phyloP scores from a whole-genome alignment of 1,140 invertebrate species.

The Drosophila athabasca region DNA sequence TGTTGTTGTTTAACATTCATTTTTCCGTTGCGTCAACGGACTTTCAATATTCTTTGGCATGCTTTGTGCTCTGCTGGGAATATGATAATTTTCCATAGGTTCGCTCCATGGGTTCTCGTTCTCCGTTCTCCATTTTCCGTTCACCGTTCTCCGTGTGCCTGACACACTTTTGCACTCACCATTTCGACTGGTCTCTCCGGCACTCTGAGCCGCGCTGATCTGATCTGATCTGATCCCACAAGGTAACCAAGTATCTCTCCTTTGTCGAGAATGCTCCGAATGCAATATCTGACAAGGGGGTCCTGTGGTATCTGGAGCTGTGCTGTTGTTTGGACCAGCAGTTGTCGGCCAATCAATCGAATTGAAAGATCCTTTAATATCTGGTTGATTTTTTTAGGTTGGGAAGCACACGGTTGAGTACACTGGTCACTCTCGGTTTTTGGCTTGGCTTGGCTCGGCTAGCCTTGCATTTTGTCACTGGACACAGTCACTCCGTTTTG shows the following conservation, averaged over 20 bases:
- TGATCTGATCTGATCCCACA: conserved; percentile 44
- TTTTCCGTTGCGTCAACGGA: conserved; percentile 69
- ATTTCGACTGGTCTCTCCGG: conserved; percentile 33
- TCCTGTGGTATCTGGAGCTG: background rate
- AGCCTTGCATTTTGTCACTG: conserved; percentile 49
- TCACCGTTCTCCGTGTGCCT: conserved; percentile 19
- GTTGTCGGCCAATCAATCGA: no score
- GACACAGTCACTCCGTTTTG: conserved; percentile 48
- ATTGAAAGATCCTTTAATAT: no score
- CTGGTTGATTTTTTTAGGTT: no score
- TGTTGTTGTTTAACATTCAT: conserved; percentile 55
- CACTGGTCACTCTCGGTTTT: conserved; percentile 12
- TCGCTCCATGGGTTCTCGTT: background rate
- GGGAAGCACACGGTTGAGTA: conserved; percentile 2
- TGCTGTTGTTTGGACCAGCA: no score
- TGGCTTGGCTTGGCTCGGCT: conserved; percentile 3
- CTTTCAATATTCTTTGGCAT: conserved; percentile 73
- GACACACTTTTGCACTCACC: conserved; percentile 62
- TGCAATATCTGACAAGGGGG: conserved; percentile 2
- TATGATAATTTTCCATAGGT: conserved; percentile 44
- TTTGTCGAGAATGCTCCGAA: conserved; percentile 9
- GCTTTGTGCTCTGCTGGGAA: conserved; percentile 36
- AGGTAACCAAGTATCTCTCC: conserved; percentile 43
- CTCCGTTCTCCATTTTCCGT: conserved; percentile 2
- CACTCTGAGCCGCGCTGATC: conserved; percentile 42